A percentile compares a stretch with the other conserved stretches of the same genome.
phyloP scores from a whole-genome alignment of 2,797 vertebrate genomes.

The Falco concolor region DNA sequence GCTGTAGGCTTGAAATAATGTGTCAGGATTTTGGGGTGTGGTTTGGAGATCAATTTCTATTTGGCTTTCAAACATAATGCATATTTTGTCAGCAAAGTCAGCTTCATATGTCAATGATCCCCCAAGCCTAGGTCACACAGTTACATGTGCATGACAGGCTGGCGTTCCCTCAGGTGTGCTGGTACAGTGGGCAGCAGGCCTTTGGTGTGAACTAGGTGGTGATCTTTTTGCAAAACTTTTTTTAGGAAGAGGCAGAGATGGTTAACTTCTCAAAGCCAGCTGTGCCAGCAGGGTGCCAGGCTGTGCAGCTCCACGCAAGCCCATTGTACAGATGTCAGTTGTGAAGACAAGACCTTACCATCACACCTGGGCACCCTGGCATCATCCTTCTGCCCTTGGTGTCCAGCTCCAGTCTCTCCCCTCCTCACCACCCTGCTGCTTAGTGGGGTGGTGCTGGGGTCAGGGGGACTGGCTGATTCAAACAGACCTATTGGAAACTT shows the following conservation, averaged over 20 bases:
- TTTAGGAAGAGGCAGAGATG: background rate
- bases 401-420: background rate
- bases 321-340: background rate
- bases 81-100: background rate
- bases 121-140: background rate
- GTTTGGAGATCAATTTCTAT: background rate
- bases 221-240: background rate
- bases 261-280: background rate
- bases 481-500: background rate
- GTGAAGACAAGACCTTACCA: background rate
- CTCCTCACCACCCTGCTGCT: background rate
- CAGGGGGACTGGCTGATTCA: background rate
- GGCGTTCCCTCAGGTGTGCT: background rate
- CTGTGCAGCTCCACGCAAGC: background rate
- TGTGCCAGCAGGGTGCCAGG: background rate
- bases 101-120: background rate
- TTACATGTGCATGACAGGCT: accelerated
- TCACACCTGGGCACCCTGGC: background rate
- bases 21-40: background rate
- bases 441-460: background rate
- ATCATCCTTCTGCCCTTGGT: background rate
- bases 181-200: background rate
- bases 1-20: background rate
- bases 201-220: background rate
- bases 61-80: accelerated